Base-by-base conservation (phyloP, 64 coral and sea anemone species). In the Catalaphyllia jardinei region DNA sequence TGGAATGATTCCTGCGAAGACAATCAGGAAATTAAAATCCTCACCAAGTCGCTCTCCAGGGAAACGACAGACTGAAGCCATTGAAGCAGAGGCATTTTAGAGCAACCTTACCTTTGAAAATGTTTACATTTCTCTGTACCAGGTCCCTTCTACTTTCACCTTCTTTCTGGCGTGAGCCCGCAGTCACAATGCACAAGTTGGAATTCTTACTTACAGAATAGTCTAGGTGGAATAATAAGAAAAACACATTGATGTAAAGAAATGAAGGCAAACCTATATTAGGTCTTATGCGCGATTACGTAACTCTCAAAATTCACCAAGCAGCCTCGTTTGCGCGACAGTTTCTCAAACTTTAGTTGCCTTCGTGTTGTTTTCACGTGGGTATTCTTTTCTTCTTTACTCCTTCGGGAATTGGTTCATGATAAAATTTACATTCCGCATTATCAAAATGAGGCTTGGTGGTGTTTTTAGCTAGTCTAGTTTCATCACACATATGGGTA, bases 101-200 rank as follows among this genome's bases (percentile, higher is more conserved):
- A 51, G 29, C 17, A n/a, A 35, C 1, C 38, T 77, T 63, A 88
- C 86, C 71, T 19, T 88, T 88, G 16, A 88, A 88, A 18, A 88
- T 88, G 71, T 88, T 63, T 5, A 88, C 86, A 60, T 88, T 88
- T 88, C 86, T 88, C 86, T 88, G 86, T 28, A 88, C 86, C 71
- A 88, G 72, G 72, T 88, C 72, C 72, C 86, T 88, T 55, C 86
- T 54, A 30, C 72, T 88, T 77, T 88, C 86, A 12, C 86, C 86
- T 52, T 88, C 86, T 38, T 63, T 88, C 86, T 88, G 86, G 3
- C 86, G 71, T 30, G 29, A 74, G 27, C 86, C 86, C 22, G 86
- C 86, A 29, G 86, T 88, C 72, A 88, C 86, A 75, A 88, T 88
- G 52, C 71, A 74, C 86, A 88, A 42, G 86, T 88, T 61, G 52